Evolutionary conservation across 2,797 vertebrate species (phyloP).

Genomic region (Botia kubotai): DNA sequence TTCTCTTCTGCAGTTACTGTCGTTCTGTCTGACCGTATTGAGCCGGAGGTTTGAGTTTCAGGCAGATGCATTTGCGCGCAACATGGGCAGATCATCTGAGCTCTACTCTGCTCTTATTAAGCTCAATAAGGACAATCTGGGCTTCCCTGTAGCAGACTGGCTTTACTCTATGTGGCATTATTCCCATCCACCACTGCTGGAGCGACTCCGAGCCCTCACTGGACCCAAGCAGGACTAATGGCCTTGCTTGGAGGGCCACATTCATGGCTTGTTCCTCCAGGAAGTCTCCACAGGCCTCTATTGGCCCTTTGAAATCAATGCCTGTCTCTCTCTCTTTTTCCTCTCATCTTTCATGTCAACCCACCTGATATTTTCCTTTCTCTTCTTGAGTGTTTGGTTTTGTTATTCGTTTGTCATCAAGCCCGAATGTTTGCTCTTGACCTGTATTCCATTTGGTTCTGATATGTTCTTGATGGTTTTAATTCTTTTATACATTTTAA

Average conservation of each 20-base stretch:
- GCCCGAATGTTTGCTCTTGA: constrained; percentile 52
- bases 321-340: constrained; percentile 45
- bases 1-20: constrained; percentile 83
- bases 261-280: constrained; percentile 60
- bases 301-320: constrained; percentile 67
- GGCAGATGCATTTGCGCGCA: constrained; percentile 94
- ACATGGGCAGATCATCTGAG: constrained; percentile 91
- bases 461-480: constrained; percentile 61
- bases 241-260: constrained; percentile 66
- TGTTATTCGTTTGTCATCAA: too few species aligned
- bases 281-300: constrained; percentile 72
- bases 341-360: not conserved
- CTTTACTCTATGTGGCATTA: constrained; percentile 99
- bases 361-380: constrained; percentile 29
- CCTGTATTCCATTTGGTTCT: constrained; percentile 2
- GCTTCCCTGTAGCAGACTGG: constrained; percentile 98
- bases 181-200: constrained; percentile 95
- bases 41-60: constrained; percentile 98
- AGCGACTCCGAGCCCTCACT: constrained; percentile 93
- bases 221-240: constrained; percentile 89
- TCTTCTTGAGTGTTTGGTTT: constrained; percentile 56
- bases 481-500: constrained; percentile 34
- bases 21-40: constrained; percentile 96
- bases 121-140: constrained; percentile 98
- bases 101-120: constrained; percentile 97